Base-by-base conservation (phyloP, 2,113 vertebrate genomes). In the Calidris pugnax region DNA sequence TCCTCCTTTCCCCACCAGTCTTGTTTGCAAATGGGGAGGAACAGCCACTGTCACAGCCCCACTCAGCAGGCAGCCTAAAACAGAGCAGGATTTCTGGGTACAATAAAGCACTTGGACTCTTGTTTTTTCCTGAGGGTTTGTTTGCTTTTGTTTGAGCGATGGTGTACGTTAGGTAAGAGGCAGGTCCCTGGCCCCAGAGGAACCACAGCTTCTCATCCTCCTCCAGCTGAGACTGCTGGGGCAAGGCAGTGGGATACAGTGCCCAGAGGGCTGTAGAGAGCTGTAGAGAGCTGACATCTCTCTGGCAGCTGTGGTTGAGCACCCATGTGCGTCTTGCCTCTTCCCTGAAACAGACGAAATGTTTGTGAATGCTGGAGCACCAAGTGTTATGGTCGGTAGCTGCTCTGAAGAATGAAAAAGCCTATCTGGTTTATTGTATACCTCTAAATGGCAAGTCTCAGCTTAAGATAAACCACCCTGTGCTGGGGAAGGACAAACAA, bases 341-440 rank as follows among this genome's bases (percentile, higher is more conserved):
- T 75, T 80, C 11, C 13, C 33, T 66, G 50, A 1, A 1, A 43
- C 0, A 1, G 20, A 22, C 0, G 0, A 35, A 43, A 26, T 3
- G 2, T 51, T 64, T 79, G 7, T 53, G 60, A 56, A 35, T 62
- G n/a, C 51, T 57, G 43, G 19, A n/a, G 35, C 35, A 45, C 22
- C 45, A 32, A 57, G 68, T 27, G 27, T 35, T 68, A 12, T 16
- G 26, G 45, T 68, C 0, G 1, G 68, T 19, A 81, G 20, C 56
- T 93, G 23, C 33, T 72, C 27, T 2, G 3, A 91, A 85, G 51
- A 84, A 43, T 53, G 27, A 60, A 66, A 84, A 85, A 89, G 24
- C 18, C 10, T n/a, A 63, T 0, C 14, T 55, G 60, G 15, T n/a
- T 78, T 66, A 55, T 47, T 68, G 28, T 73, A 20, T 28, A 24